Evolutionary conservation across 2,113 vertebrate species (phyloP).

Genomic region (Melanerpes formicivorus): DNA sequence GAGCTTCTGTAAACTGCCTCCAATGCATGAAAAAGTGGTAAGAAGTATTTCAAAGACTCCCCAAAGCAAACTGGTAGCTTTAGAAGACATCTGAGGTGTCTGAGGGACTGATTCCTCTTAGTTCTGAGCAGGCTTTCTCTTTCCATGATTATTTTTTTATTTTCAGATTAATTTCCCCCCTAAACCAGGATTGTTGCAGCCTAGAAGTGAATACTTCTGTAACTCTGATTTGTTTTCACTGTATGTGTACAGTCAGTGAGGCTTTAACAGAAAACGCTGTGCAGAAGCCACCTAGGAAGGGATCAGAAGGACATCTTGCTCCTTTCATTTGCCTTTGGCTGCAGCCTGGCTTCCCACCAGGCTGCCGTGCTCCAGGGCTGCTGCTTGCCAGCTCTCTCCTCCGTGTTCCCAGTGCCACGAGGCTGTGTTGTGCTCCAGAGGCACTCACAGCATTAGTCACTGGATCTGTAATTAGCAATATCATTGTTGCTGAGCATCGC

Average conservation of each 20-base stretch:
- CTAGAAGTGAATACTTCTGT: not conserved
- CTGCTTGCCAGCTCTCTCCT: conserved; percentile 51
- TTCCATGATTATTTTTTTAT: not conserved
- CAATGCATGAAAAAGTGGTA: not conserved
- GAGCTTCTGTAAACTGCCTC: conserved; percentile 40
- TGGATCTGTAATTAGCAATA: conserved; percentile 69
- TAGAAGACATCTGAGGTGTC: conserved; percentile 36
- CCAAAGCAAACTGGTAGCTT: not conserved
- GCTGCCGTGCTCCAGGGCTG: conserved; percentile 10
- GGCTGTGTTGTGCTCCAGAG: conserved; percentile 55
- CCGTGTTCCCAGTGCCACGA: conserved; percentile 63
- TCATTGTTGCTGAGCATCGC: conserved; percentile 59
- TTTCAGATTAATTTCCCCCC: not conserved
- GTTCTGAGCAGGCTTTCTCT: not conserved
- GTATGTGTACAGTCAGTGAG: not conserved
- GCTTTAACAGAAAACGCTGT: not conserved
- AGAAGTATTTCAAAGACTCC: conserved; percentile 8
- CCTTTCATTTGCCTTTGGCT: conserved; percentile 29
- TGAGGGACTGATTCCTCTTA: not conserved
- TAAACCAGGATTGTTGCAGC: conserved; percentile 13
- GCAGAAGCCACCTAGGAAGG: not conserved
- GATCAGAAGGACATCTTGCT: conserved; percentile 17
- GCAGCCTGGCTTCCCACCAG: conserved; percentile 9
- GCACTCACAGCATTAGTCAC: conserved; percentile 67
- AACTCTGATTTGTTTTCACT: not conserved